These are phyloP conservation scores for Chroicocephalus ridibundus DNA, from an alignment of 2,113 vertebrate species.

Conservation along the genomic window DNA sequence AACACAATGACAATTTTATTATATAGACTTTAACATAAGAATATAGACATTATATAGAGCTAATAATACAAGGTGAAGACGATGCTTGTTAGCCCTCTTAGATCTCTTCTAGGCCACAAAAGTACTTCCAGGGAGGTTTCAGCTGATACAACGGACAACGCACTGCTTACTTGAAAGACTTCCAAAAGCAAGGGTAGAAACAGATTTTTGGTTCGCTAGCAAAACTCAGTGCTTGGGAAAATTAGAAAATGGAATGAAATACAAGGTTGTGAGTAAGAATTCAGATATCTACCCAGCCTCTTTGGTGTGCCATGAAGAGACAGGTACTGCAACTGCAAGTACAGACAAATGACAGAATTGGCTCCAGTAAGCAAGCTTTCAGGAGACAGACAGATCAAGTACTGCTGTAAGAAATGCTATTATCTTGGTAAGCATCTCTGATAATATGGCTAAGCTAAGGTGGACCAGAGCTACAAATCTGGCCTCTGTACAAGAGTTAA, in stretches of 20 bases:
- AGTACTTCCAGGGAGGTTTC: background rate
- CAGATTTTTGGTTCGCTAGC: background rate
- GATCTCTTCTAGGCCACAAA: background rate
- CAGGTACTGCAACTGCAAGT: background rate
- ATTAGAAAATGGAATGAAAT: background rate
- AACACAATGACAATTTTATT: background rate
- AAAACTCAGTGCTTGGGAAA: background rate
- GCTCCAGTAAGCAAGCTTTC: background rate
- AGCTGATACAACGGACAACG: accelerated
- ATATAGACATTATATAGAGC: background rate
- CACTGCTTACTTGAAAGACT: background rate
- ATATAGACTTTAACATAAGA: background rate
- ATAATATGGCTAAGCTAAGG: background rate
- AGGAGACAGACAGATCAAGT: background rate
- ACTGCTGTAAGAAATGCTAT: background rate
- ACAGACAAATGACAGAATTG: background rate
- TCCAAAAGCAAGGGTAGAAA: background rate
- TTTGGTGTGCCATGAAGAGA: background rate
- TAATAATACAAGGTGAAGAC: background rate
- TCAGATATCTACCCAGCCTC: background rate
- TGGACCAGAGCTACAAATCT: background rate
- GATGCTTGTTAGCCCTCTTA: background rate
- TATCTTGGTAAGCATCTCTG: background rate
- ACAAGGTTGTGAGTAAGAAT: background rate
- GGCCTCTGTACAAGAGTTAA: background rate